Evolutionary conservation across 2,888 invertebrate species (phyloP).

Genomic region (Anticlea derivata): DNA sequence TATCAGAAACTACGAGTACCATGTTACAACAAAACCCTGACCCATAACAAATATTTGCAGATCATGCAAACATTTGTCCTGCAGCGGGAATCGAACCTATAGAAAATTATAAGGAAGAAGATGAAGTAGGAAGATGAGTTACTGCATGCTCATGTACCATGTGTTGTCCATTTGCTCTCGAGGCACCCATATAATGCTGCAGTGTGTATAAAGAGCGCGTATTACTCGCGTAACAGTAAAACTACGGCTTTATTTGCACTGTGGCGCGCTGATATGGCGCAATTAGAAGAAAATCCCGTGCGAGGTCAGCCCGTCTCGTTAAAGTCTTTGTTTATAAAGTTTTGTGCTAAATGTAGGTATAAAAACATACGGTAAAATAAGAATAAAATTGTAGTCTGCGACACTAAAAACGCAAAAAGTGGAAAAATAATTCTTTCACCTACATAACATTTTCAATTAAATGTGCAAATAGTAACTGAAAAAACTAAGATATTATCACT

Average conservation of each 20-base stretch:
- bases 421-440: too few species aligned
- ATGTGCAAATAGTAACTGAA: too few species aligned
- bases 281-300: conserved; percentile 8
- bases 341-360: not conserved
- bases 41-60: too few species aligned
- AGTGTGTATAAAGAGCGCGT: conserved; percentile 10
- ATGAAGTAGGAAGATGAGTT: not conserved
- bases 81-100: too few species aligned
- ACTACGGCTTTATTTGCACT: conserved; percentile 24
- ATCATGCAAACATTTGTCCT: too few species aligned
- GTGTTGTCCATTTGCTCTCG: conserved; percentile 12
- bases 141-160: conserved; percentile 2
- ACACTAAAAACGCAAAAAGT: too few species aligned
- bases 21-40: too few species aligned
- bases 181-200: conserved; percentile 7
- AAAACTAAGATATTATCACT: too few species aligned
- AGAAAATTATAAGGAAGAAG: not conserved
- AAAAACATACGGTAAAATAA: too few species aligned
- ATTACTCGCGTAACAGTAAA: conserved; percentile 14
- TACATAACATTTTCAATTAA: too few species aligned
- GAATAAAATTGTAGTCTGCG: too few species aligned
- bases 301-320: not conserved
- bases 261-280: conserved; percentile 10
- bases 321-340: not conserved
- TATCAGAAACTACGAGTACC: too few species aligned